Percentiles rank a stretch among this genome's conserved stretches.
Conservation (phyloP, 2,888 invertebrate species). For the Tenthredo livida region DNA sequence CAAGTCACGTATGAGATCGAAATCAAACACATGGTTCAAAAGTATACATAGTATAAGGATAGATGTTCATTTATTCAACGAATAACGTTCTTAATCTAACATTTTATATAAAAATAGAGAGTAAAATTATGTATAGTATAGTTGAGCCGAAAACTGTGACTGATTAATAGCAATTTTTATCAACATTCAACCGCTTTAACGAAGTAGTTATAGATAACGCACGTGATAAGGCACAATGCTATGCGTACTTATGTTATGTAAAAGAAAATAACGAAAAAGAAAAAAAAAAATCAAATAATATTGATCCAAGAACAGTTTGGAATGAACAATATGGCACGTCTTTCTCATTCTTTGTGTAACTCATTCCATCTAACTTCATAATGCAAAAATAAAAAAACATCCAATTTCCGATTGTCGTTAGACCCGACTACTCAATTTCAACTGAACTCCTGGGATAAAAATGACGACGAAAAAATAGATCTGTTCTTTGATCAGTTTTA, state of each 20-base stretch:
- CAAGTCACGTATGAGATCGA: not conserved
- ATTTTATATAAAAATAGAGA: constrained; percentile 12
- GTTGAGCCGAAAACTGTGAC: not conserved
- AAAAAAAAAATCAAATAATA: not conserved
- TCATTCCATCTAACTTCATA: not conserved
- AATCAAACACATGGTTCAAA: not conserved
- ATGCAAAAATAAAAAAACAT: not conserved
- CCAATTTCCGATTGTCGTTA: not conserved
- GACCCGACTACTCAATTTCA: not conserved
- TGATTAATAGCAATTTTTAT: not conserved
- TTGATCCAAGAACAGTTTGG: not conserved
- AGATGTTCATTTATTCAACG: constrained; percentile 1
- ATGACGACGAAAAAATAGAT: not conserved
- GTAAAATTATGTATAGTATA: constrained; percentile 4
- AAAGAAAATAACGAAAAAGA: not conserved
- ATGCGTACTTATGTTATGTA: not conserved
- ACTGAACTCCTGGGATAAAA: not conserved
- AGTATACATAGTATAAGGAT: not conserved
- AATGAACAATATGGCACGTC: not conserved
- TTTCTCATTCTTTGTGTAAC: not conserved
- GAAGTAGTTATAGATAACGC: not conserved
- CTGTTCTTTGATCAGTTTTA: not conserved
- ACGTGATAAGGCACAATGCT: not conserved
- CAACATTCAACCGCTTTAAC: not conserved
- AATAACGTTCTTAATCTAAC: constrained; percentile 25